A percentile compares a stretch with the other conserved stretches of the same genome.
Evolutionary conservation across 2,113 vertebrate species (phyloP).

Genomic region (Bubo scandiacus): DNA sequence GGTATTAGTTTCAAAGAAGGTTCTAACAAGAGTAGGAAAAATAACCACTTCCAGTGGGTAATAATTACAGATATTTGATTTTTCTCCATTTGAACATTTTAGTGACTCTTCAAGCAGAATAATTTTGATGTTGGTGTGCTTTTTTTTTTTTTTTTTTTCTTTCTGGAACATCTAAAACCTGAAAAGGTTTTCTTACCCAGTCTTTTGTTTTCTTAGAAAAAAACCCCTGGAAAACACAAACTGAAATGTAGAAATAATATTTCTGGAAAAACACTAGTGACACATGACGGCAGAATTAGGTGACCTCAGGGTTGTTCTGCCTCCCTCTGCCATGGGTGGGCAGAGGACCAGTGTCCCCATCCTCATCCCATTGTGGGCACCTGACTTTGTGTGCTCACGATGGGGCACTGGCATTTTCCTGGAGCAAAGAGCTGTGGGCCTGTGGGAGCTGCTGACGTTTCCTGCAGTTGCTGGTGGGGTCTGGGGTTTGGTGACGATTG

Average conservation of each 20-base stretch:
- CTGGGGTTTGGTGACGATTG: not conserved
- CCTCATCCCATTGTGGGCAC: too few species aligned
- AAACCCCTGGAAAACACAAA: not conserved
- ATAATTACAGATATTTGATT: not conserved
- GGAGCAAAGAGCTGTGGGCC: not conserved
- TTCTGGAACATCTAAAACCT: not conserved
- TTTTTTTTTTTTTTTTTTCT: not conserved
- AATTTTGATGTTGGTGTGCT: not conserved
- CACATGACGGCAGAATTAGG: not conserved
- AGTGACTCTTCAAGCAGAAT: slow-evolving; percentile 2
- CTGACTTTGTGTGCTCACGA: rapidly evolving
- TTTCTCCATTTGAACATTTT: not conserved
- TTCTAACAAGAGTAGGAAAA: not conserved
- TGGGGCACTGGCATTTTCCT: rapidly evolving
- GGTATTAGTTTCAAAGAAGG: not conserved
- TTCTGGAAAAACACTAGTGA: not conserved
- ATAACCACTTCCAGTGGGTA: not conserved
- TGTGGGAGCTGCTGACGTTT: rapidly evolving
- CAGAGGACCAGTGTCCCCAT: not conserved
- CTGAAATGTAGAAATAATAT: not conserved
- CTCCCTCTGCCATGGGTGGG: not conserved
- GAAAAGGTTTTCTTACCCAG: not conserved
- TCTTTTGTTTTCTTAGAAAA: not conserved
- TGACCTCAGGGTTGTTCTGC: not conserved
- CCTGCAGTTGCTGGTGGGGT: not conserved